Conservation (phyloP, 2,797 vertebrate species). For the Carcharodon carcharias region DNA sequence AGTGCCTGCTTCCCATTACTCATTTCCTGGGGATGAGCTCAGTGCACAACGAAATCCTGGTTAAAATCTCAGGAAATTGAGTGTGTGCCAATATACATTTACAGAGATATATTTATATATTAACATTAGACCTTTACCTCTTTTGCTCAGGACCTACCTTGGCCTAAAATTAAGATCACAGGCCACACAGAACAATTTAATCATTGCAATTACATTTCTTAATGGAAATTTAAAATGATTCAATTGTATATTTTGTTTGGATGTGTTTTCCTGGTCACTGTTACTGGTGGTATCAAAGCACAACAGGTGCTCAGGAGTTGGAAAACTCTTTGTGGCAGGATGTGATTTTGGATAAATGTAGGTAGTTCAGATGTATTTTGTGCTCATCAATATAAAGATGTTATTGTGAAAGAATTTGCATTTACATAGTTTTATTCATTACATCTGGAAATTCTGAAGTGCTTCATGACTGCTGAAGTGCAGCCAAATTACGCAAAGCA, state of each 20-base stretch:
- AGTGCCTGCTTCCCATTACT: conserved; percentile 25
- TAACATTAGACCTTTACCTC: background rate
- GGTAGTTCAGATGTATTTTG: background rate
- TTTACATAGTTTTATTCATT: background rate
- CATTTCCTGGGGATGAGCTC: background rate
- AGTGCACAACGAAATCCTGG: background rate
- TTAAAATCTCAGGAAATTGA: background rate
- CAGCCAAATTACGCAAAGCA: background rate
- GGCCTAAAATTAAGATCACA: background rate
- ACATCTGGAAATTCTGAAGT: background rate
- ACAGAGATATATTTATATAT: background rate
- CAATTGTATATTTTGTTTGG: background rate
- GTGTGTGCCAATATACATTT: background rate
- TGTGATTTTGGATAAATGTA: background rate
- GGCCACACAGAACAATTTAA: background rate
- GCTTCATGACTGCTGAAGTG: background rate
- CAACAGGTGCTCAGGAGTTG: background rate
- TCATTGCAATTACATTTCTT: background rate
- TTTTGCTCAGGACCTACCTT: background rate
- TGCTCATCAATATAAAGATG: background rate
- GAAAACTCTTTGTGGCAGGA: background rate
- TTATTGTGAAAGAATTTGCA: background rate
- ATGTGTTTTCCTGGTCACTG: background rate
- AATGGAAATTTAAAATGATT: background rate
- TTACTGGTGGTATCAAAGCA: background rate